phyloP scores from a whole-genome alignment of 2,888 invertebrate genomes.

The Theodoxus fluviatilis region DNA sequence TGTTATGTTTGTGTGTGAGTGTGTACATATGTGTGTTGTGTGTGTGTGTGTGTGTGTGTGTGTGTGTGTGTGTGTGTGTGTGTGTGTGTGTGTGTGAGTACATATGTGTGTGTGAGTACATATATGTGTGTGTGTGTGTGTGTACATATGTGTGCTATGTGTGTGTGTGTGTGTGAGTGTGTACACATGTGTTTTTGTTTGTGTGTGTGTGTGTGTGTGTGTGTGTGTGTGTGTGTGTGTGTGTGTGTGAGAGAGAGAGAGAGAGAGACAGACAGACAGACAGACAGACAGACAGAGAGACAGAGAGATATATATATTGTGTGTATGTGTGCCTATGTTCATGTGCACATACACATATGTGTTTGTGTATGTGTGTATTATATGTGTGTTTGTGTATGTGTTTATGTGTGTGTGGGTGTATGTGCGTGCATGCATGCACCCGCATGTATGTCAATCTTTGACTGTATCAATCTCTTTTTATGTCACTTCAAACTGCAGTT shows the following conservation, averaged over 20 bases:
- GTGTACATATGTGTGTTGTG: neutral
- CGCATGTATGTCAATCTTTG: neutral
- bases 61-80: constrained; percentile 1
- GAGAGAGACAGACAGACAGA: neutral
- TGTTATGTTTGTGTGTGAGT: neutral
- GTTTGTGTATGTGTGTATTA: neutral
- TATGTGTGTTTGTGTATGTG: constrained; percentile 1
- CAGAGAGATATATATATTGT: no score
- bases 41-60: neutral
- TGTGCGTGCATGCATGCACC: neutral
- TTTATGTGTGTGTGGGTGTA: neutral
- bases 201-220: constrained; percentile 7
- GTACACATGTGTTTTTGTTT: constrained; percentile 1
- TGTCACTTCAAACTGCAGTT: no score
- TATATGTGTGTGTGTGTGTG: neutral
- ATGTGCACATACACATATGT: neutral
- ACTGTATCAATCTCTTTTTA: neutral
- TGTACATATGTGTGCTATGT: neutral
- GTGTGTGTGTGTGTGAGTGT: neutral
- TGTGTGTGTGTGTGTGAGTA: constrained; percentile 11
- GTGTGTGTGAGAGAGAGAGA: neutral
- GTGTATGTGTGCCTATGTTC: neutral
- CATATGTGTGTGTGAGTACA: neutral
- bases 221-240: constrained; percentile 17
- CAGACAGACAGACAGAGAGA: neutral